Percentiles rank a stretch among this genome's conserved stretches.
These are phyloP conservation scores for Diplodus sargus DNA, from an alignment of 2,797 vertebrate genomes.

Conservation along the genomic window DNA sequence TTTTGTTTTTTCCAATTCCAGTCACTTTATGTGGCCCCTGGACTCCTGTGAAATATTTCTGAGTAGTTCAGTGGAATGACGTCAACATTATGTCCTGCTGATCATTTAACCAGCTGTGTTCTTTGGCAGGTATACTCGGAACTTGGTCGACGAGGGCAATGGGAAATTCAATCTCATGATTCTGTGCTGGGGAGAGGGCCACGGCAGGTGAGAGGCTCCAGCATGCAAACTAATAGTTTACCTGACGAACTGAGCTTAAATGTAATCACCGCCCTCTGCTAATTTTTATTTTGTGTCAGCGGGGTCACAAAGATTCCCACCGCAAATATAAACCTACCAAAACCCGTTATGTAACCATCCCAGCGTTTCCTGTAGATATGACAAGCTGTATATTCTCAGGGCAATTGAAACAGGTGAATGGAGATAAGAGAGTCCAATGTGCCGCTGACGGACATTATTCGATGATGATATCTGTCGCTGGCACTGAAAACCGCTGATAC, in stretches of 20 bases:
- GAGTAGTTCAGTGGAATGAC: no score
- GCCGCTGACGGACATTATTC: conserved; percentile 29
- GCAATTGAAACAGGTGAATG: conserved; percentile 23
- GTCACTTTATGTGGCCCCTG: neutral
- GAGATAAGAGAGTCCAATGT: conserved; percentile 71
- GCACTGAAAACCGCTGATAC: neutral
- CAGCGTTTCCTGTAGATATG: neutral
- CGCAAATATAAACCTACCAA: neutral
- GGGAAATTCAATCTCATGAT: conserved; percentile 98
- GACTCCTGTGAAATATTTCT: neutral
- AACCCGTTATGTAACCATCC: neutral
- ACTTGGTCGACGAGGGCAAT: conserved; percentile 95
- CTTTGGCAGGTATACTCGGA: conserved; percentile 92
- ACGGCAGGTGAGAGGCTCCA: conserved; percentile 90
- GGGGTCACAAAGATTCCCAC: neutral
- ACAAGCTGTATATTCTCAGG: neutral
- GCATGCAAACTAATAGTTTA: neutral
- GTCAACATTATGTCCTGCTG: neutral
- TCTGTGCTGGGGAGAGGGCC: conserved; percentile 98
- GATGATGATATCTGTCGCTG: conserved; percentile 2
- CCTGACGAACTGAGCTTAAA: neutral
- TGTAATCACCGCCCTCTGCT: neutral
- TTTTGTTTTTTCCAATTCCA: neutral
- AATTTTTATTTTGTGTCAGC: neutral
- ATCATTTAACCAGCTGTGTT: neutral